Conservation (phyloP, 2,888 invertebrate genomes). For the Mythimna impura region DNA sequence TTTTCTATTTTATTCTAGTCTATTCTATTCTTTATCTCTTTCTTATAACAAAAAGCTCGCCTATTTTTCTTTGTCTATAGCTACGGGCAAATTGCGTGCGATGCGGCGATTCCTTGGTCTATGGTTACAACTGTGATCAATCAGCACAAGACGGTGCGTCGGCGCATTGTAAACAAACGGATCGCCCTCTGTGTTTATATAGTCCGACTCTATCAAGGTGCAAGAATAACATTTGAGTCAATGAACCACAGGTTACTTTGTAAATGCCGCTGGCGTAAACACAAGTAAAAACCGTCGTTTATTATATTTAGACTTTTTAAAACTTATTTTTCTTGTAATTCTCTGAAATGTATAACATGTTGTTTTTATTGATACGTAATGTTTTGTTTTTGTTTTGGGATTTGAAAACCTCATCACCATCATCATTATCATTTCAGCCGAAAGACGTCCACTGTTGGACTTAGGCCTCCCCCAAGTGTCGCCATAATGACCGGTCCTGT, state of each 20-base stretch:
- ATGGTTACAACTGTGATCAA: slow-evolving; percentile 64
- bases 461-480: too few species aligned
- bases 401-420: not conserved
- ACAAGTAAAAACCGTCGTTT: slow-evolving; percentile 64
- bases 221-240: slow-evolving; percentile 85
- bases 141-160: slow-evolving; percentile 64
- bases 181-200: slow-evolving; percentile 70
- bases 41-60: too few species aligned
- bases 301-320: slow-evolving; percentile 66
- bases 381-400: slow-evolving; percentile 2
- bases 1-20: too few species aligned
- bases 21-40: too few species aligned
- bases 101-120: not conserved
- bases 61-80: too few species aligned
- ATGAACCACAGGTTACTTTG: slow-evolving; percentile 86
- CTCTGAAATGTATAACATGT: slow-evolving; percentile 39
- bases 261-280: slow-evolving; percentile 80
- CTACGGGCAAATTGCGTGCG: too few species aligned
- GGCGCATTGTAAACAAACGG: slow-evolving; percentile 69
- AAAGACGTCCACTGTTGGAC: too few species aligned
- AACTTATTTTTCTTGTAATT: slow-evolving; percentile 53
- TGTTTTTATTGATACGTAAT: slow-evolving; percentile 22
- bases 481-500: too few species aligned
- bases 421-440: too few species aligned
- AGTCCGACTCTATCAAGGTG: slow-evolving; percentile 80